Evolutionary conservation across 2,888 invertebrate species (phyloP).

Genomic region (Tiliacea aurago): DNA sequence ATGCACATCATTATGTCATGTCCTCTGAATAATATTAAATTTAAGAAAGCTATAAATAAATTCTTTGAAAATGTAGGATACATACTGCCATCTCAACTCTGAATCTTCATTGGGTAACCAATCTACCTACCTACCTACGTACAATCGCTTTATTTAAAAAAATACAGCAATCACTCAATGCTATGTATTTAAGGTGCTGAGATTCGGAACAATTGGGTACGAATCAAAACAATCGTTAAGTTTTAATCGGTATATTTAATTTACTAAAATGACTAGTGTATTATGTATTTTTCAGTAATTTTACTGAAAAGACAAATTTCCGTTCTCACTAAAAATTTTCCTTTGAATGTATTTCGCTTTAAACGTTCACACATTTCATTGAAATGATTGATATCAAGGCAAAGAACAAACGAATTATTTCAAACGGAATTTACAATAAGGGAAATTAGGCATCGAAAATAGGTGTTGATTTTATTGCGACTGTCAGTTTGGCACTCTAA

Average conservation of each 20-base stretch:
- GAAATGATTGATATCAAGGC: constrained; percentile 52
- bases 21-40: not conserved
- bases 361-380: constrained; percentile 34
- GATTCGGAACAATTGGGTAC: not conserved
- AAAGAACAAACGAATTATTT: constrained; percentile 28
- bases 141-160: not conserved
- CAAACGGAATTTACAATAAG: constrained; percentile 62
- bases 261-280: not conserved
- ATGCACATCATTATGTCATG: too few relatives aligned
- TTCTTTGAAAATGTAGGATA: not conserved
- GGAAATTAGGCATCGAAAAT: constrained; percentile 56
- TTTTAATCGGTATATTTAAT: not conserved
- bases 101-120: too few relatives aligned
- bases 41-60: not conserved
- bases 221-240: not conserved
- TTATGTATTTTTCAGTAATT: not conserved
- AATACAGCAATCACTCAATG: not conserved
- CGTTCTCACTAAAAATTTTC: not conserved
- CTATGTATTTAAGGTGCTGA: not conserved
- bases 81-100: too few relatives aligned
- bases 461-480: constrained; percentile 63
- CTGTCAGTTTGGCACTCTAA: constrained; percentile 63
- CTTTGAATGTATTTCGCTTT: constrained; percentile 27
- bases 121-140: too few relatives aligned
- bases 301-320: constrained; percentile 4